phyloP scores from a whole-genome alignment of 2,888 invertebrate genomes.

The Pseudoips prasinana region DNA sequence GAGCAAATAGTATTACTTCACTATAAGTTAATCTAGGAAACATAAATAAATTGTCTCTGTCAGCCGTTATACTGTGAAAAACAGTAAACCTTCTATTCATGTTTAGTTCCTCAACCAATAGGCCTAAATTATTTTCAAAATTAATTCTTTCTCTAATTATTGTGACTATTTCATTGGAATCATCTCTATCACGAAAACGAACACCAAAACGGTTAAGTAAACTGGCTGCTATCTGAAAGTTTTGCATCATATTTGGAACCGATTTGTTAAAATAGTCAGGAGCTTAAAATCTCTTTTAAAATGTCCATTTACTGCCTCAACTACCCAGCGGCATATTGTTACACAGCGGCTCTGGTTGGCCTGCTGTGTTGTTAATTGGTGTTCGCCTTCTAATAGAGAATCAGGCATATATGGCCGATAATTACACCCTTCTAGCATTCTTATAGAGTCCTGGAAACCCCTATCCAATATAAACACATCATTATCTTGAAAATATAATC shows the following conservation, averaged over 20 bases:
- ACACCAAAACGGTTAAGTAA: slow-evolving; percentile 10
- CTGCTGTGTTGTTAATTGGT: slow-evolving; percentile 1
- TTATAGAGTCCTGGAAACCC: background rate
- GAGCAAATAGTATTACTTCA: slow-evolving; percentile 11
- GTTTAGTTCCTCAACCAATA: background rate
- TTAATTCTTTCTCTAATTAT: background rate
- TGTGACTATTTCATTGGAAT: slow-evolving; percentile 2
- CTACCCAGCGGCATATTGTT: slow-evolving; percentile 1
- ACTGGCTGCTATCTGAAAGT: slow-evolving; percentile 5
- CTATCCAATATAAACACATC: background rate
- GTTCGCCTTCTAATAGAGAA: background rate
- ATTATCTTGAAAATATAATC: slow-evolving; percentile 1
- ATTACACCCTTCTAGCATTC: background rate
- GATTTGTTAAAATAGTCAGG: slow-evolving; percentile 3
- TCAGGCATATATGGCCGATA: background rate
- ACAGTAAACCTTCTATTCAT: background rate
- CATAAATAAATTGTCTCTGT: slow-evolving; percentile 7
- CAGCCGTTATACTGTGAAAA: background rate
- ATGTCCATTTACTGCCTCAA: slow-evolving; percentile 1
- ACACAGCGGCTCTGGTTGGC: slow-evolving; percentile 1
- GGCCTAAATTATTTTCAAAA: slow-evolving; percentile 1
- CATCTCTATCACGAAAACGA: slow-evolving; percentile 4
- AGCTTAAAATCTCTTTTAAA: slow-evolving; percentile 3
- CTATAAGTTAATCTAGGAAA: slow-evolving; percentile 11
- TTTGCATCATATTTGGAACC: slow-evolving; percentile 3